These are phyloP conservation scores for Parelbella ahira DNA, from an alignment of 2,888 invertebrate species.

Conservation along the genomic window DNA sequence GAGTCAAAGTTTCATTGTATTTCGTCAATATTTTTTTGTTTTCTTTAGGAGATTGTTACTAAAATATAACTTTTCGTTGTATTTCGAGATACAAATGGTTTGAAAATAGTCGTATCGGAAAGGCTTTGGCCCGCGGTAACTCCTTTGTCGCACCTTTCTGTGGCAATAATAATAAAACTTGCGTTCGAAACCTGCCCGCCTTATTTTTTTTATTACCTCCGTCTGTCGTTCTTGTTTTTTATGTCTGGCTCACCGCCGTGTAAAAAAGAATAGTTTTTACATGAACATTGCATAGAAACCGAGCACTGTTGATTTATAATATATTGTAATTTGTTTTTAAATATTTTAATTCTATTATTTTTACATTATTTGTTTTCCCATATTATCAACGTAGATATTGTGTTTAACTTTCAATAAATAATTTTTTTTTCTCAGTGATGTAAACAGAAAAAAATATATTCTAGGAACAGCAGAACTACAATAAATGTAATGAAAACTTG, in stretches of 20 bases:
- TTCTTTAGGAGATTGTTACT: constrained; percentile 65
- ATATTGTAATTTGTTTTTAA: not conserved
- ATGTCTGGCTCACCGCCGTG: constrained; percentile 70
- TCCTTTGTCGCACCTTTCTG: constrained; percentile 32
- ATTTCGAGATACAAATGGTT: constrained; percentile 30
- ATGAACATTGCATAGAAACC: constrained; percentile 27
- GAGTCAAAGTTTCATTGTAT: constrained; percentile 45
- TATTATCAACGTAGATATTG: too few relatives aligned
- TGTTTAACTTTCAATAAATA: too few relatives aligned
- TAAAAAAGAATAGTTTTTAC: constrained; percentile 47
- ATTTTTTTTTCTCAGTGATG: too few relatives aligned
- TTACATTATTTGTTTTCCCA: too few relatives aligned
- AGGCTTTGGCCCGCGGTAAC: constrained; percentile 31
- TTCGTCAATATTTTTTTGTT: constrained; percentile 69
- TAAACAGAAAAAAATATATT: too few relatives aligned
- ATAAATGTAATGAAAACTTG: too few relatives aligned
- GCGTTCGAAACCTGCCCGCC: constrained; percentile 75
- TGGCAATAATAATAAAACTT: constrained; percentile 54
- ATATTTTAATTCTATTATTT: too few relatives aligned
- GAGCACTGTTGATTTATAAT: constrained; percentile 14
- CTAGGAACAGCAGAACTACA: too few relatives aligned
- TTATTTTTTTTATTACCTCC: constrained; percentile 64
- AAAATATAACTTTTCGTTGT: constrained; percentile 57
- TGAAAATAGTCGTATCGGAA: constrained; percentile 31
- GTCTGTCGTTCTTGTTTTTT: constrained; percentile 68